Evolutionary conservation across 2,797 vertebrate species (phyloP), one percentile per base, ranked within the genome.

Genomic region (Kryptopterus vitreolus): DNA sequence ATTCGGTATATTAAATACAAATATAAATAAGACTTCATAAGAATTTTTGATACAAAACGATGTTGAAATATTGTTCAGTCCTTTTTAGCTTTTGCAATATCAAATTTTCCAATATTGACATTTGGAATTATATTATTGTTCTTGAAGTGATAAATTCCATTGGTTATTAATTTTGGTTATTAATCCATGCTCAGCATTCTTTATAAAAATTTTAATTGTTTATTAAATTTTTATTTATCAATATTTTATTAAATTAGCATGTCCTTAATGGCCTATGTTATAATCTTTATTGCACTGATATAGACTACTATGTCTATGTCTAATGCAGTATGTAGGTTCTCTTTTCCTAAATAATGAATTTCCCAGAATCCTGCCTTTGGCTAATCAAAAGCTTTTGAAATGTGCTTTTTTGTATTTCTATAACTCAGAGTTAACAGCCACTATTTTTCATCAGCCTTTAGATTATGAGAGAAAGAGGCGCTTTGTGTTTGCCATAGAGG

Each of bases 401-500:
- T 43, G 3, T 43, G 38, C 8, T 43, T 43, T 10, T 10, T 10
- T 43, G 10, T 53, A 29, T 73, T n/a, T 57, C 33, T 22, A 13
- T 65, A 10, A 63, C 13, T 61, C 57, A 29, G 29, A 68, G 20
- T 35, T 61, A 26, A 78, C 10, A 7, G 35, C 18, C 55, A 35
- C n/a, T 76, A 22, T 78, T 79, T 73, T 77, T 35, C 72, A 76
- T 10, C 87, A 99, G 98, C 90, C 80, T 58, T 85, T 99, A 86
- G 95, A 99, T 89, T 99, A 95, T 78, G 98, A 99, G 84, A 91
- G 77, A 18, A 95, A 93, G 87, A 92, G 87, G 6, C 90, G 94
- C 20, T 95, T 95, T 8, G 89, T 91, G 4, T 89, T 98, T 84
- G 86, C 73, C 52, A 95, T 91, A 9, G 95, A 94, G 87, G 97